Evolutionary conservation across 2,113 vertebrate species (phyloP).

Genomic region (Tyrannus savana): DNA sequence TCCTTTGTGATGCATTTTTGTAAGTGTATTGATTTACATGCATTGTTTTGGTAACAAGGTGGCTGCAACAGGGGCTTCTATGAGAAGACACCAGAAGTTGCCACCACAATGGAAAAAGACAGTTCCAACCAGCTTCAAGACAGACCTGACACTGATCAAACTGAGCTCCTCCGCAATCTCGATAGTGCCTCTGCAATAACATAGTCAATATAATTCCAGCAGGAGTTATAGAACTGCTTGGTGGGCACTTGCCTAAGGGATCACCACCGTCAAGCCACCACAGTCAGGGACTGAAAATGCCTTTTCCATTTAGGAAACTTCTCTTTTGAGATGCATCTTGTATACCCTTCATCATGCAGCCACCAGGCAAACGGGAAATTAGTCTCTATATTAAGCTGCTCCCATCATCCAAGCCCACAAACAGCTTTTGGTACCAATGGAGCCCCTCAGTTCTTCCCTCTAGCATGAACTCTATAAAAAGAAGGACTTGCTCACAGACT

Average conservation of each 20-base stretch:
- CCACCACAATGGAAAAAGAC: fast-evolving
- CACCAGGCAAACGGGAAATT: not conserved
- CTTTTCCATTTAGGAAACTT: not conserved
- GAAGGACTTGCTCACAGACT: not conserved
- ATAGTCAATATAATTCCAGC: not conserved
- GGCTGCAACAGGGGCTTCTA: not conserved
- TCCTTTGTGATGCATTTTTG: not conserved
- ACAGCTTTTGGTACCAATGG: not conserved
- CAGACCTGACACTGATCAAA: not conserved
- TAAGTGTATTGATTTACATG: not conserved
- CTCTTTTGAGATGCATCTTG: not conserved
- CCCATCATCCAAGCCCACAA: not conserved
- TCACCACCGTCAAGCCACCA: not conserved
- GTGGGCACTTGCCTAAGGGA: fast-evolving
- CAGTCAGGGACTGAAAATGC: not conserved
- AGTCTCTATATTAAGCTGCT: not conserved
- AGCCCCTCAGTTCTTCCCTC: not conserved
- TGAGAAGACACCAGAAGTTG: not conserved
- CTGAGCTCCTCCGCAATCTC: fast-evolving
- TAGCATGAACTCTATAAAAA: not conserved
- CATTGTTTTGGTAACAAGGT: not conserved
- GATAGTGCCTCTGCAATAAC: not conserved
- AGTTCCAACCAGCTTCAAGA: not conserved
- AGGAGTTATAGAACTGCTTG: fast-evolving
- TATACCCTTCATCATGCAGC: not conserved